These are phyloP conservation scores for Agriopis marginaria DNA, from an alignment of 2,888 invertebrate species.

Conservation along the genomic window DNA sequence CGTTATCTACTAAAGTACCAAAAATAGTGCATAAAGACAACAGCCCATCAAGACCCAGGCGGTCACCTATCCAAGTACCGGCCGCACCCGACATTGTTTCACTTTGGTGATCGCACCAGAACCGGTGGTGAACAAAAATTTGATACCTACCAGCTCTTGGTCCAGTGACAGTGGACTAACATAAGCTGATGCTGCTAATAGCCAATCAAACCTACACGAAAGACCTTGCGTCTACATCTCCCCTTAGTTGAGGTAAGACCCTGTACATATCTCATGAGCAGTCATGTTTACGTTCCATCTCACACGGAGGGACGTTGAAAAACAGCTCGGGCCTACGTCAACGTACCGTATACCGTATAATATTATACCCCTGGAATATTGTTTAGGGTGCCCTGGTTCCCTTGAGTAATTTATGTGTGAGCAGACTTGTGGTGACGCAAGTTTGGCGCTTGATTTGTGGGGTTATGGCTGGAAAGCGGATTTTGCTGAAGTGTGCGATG, in stretches of 20 bases:
- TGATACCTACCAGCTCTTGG: too few relatives aligned
- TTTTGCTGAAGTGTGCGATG: constrained; percentile 9
- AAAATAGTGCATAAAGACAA: too few relatives aligned
- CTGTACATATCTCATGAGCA: constrained; percentile 40
- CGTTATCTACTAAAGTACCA: too few relatives aligned
- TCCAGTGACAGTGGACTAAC: too few relatives aligned
- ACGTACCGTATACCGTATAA: constrained; percentile 31
- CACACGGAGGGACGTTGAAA: constrained; percentile 42
- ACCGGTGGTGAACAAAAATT: too few relatives aligned
- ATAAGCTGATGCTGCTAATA: too few relatives aligned
- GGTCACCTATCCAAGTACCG: too few relatives aligned
- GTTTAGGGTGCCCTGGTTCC: constrained; percentile 33
- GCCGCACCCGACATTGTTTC: too few relatives aligned
- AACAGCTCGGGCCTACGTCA: constrained; percentile 41
- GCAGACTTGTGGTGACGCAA: constrained; percentile 34
- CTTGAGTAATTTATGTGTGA: constrained; percentile 38
- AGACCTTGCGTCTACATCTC: constrained; percentile 11
- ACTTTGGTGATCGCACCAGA: too few relatives aligned
- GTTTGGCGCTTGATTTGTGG: constrained; percentile 32
- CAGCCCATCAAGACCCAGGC: too few relatives aligned
- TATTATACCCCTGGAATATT: constrained; percentile 36
- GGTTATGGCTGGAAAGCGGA: constrained; percentile 7
- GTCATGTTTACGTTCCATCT: constrained; percentile 44
- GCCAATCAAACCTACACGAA: constrained; percentile 3
- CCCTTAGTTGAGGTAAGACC: constrained; percentile 24